A percentile compares a stretch with the other conserved stretches of the same genome.
Evolutionary conservation across 1,140 invertebrate genomes (phyloP).

Genomic region (Cotesia vestalis): DNA sequence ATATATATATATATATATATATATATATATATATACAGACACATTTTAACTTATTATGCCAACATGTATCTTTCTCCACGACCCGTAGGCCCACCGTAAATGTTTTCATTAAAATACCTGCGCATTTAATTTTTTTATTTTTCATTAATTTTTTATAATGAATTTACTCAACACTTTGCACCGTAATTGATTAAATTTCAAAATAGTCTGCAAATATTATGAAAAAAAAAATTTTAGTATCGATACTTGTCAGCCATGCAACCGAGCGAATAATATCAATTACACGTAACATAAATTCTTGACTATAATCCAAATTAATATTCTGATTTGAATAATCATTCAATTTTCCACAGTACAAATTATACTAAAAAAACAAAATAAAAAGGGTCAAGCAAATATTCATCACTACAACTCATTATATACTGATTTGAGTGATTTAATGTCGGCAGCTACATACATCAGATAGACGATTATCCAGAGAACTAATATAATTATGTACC

Average conservation of each 20-base stretch:
- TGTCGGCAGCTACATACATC: background rate
- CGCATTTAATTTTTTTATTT: slow-evolving; percentile 30
- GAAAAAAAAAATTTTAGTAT: background rate
- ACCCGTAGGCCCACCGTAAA: slow-evolving; percentile 17
- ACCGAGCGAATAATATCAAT: slow-evolving; percentile 26
- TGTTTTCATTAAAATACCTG: slow-evolving; percentile 36
- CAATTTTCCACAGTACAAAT: background rate
- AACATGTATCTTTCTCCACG: background rate
- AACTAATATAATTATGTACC: too few species aligned
- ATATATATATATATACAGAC: background rate
- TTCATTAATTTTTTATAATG: slow-evolving; percentile 9
- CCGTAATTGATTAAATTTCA: slow-evolving; percentile 1
- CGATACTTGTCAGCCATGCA: slow-evolving; percentile 1
- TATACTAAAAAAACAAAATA: background rate
- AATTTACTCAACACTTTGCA: background rate
- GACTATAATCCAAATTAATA: slow-evolving; percentile 19
- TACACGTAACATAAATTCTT: slow-evolving; percentile 34
- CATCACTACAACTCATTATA: too few species aligned
- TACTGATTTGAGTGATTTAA: slow-evolving; percentile 8
- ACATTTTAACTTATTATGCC: background rate
- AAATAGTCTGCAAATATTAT: too few species aligned
- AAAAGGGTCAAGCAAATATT: too few species aligned
- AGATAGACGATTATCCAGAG: too few species aligned
- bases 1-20: background rate
- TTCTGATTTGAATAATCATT: slow-evolving; percentile 7